phyloP scores from a whole-genome alignment of 2,113 vertebrate genomes.

The Nothoprocta perdicaria region DNA sequence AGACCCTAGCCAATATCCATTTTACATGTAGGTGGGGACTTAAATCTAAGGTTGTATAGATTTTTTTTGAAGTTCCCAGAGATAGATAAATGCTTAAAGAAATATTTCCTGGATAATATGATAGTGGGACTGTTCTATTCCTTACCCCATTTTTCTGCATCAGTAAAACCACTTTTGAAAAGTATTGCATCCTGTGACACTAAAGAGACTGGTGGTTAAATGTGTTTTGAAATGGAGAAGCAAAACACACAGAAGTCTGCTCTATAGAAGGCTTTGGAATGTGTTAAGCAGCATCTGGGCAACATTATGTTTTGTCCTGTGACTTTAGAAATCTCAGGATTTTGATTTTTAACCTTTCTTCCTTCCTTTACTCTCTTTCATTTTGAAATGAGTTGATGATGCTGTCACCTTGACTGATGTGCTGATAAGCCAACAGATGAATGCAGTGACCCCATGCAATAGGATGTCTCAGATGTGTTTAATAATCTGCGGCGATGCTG shows the following conservation, averaged over 20 bases:
- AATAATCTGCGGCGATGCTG: background rate
- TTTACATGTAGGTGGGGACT: background rate
- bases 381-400: background rate
- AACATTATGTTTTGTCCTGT: background rate
- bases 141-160: background rate
- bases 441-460: background rate
- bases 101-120: background rate
- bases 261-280: background rate
- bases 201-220: background rate
- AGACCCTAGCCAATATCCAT: background rate
- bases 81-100: background rate
- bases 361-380: background rate
- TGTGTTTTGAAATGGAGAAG: background rate
- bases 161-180: background rate
- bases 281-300: background rate
- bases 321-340: background rate
- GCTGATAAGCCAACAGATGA: background rate
- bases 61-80: background rate
- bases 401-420: slow-evolving; percentile 14
- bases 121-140: background rate
- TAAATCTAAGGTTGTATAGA: background rate
- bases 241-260: background rate
- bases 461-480: background rate
- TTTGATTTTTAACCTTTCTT: background rate
- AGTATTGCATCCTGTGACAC: background rate